Percentiles rank a stretch among this genome's conserved stretches.
These are phyloP conservation scores for Papilio machaon DNA, from an alignment of 1,140 invertebrate genomes.

Conservation along the genomic window DNA sequence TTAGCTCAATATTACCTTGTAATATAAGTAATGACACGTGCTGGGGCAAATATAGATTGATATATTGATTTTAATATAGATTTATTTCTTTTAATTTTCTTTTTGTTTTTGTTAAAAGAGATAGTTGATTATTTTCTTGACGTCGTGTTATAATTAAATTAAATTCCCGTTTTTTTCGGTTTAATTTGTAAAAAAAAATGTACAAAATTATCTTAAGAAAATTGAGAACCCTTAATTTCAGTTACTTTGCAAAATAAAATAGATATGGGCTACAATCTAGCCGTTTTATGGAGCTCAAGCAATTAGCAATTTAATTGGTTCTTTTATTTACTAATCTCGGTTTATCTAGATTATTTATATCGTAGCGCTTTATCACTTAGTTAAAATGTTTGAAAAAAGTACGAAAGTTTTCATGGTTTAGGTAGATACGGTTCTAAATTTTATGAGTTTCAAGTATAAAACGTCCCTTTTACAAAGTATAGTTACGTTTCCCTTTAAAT, in stretches of 20 bases:
- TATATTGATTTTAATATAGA: not conserved
- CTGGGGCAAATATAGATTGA: constrained; percentile 10
- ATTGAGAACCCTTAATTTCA: not conserved
- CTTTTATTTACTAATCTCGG: not conserved
- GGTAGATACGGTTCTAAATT: not conserved
- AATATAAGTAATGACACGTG: constrained; percentile 23
- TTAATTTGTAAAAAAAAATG: not conserved
- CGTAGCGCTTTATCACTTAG: not conserved
- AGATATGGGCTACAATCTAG: not conserved
- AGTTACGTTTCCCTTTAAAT: not conserved
- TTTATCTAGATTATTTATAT: not conserved
- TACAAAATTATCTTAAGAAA: not conserved
- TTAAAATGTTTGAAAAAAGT: not conserved
- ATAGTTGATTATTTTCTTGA: not conserved
- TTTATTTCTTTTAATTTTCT: not conserved
- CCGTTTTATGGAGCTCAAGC: not conserved
- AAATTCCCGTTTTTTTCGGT: not conserved
- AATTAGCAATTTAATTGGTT: not conserved
- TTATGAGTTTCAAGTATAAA: not conserved
- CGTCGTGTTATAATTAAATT: not conserved
- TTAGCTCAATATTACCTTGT: constrained; percentile 1
- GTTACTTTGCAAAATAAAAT: not conserved
- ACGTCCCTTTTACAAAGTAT: not conserved
- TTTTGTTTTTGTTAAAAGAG: not conserved
- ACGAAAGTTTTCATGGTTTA: not conserved